These are phyloP conservation scores for Lacerta agilis DNA, from an alignment of 2,797 vertebrate genomes.

Conservation along the genomic window DNA sequence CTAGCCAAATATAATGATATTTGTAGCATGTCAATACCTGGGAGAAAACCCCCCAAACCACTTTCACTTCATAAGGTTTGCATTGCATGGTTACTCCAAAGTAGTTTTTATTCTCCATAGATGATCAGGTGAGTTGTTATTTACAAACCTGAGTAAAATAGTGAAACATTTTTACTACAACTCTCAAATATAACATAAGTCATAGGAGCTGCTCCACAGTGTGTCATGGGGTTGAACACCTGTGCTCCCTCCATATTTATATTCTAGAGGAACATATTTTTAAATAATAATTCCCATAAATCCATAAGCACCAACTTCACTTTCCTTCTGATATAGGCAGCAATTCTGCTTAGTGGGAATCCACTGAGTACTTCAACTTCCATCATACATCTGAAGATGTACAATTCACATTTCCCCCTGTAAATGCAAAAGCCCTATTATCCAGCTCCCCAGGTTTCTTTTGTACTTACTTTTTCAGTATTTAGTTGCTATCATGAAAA, in stretches of 20 bases:
- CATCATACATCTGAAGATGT: slow-evolving; percentile 4
- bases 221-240: not conserved
- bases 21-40: not conserved
- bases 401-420: not conserved
- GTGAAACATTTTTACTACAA: not conserved
- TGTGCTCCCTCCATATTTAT: not conserved
- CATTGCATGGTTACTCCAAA: not conserved
- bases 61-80: not conserved
- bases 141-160: not conserved
- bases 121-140: not conserved
- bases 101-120: not conserved
- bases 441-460: not conserved
- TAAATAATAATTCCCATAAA: not conserved
- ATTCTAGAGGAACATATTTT: not conserved
- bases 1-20: not conserved
- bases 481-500: slow-evolving; percentile 32
- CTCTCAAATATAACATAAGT: not conserved
- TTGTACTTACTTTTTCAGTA: slow-evolving; percentile 28
- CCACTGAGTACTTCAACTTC: not conserved
- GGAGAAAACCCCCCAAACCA: not conserved
- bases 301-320: not conserved
- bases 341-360: not conserved
- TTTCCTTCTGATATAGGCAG: not conserved
- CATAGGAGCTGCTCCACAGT: not conserved
- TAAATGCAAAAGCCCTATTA: not conserved